Evolutionary conservation across 2,888 invertebrate species (phyloP), one percentile per base, ranked within the genome.

Genomic region (Baccha elongata): DNA sequence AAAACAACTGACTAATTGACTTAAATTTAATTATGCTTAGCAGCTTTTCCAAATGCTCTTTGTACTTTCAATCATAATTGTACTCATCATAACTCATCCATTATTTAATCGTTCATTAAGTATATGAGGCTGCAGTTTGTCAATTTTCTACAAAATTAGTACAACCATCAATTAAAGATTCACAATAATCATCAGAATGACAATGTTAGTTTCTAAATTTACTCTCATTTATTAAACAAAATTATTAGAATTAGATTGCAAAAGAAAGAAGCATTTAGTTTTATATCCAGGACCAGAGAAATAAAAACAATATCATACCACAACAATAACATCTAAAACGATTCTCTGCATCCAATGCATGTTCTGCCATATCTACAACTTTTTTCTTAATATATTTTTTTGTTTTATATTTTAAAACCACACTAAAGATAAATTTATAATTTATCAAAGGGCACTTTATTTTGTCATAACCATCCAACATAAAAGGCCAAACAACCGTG

Each of bases 311-410:
- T n/a, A 37, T 40, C 68, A 68, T 83, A 83, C 83, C 83, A 23
- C 83, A 83, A 15, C 83, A 83, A 29, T 83, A 83, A 55, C 83
- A 83, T 26, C 58, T 78, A 46, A 83, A 83, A 26, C 78, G 72
- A 29, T 55, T 64, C 23, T 55, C 78, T 3, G 10, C 72, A 78
- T 83, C 48, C 50, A 42, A 29, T n/a, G 15, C 42, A 42, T 21
- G 58, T 64, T 65, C 26, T 46, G 58, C 42, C 29, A 67, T 48
- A 50, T 23, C 37, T 53, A 44, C 32, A 42, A 23, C 23, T n/a
- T n/a, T n/a, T n/a, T n/a, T 4, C 23, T 32, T 13, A 23, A 1
- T 7, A 10, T 8, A 15, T 23, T 23, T 48, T 26, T 46, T 48
- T 26, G 1, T 50, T 10, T 1, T 13, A 5, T 23, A 5, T 23